These are phyloP conservation scores for Pangasius larnaudii DNA, from an alignment of 2,797 vertebrate species.

Conservation along the genomic window DNA sequence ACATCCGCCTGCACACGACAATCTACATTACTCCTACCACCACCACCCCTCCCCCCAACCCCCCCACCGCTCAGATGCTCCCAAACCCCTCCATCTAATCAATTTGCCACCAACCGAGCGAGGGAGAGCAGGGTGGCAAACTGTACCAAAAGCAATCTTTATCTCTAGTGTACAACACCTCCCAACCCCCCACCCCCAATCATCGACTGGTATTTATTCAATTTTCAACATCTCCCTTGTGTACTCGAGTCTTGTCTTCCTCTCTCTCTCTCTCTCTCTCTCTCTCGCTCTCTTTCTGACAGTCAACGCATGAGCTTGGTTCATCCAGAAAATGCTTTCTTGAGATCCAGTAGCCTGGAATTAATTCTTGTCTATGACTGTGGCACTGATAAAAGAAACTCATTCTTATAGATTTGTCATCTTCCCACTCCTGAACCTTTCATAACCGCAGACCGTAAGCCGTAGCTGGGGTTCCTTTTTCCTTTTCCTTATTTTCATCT, in stretches of 20 bases:
- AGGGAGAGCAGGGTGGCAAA: constrained; percentile 62
- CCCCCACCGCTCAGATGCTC: constrained; percentile 21
- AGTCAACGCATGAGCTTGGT: constrained; percentile 5
- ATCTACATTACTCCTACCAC: constrained; percentile 73
- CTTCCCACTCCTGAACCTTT: constrained; percentile 25
- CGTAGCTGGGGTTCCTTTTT: constrained; percentile 15
- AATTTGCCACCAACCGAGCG: constrained; percentile 72
- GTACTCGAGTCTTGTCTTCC: neutral
- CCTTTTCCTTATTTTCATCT: constrained; percentile 25
- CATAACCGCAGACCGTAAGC: constrained; percentile 2
- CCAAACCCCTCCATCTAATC: constrained; percentile 71
- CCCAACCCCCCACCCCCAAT: constrained; percentile 10
- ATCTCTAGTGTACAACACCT: constrained; percentile 60
- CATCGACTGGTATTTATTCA: constrained; percentile 59
- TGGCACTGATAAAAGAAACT: constrained; percentile 21
- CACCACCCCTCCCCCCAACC: neutral
- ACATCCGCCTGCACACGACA: constrained; percentile 73
- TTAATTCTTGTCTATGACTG: constrained; percentile 19
- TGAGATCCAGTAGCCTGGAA: constrained; percentile 10
- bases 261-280: constrained; percentile 74
- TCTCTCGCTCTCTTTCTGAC: constrained; percentile 41
- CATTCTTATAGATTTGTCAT: constrained; percentile 33
- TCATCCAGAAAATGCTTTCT: constrained; percentile 25
- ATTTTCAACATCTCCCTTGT: constrained; percentile 56
- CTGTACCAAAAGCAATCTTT: constrained; percentile 77